Conservation (phyloP, 1,140 invertebrate species). For the Bemisia tabaci region DNA sequence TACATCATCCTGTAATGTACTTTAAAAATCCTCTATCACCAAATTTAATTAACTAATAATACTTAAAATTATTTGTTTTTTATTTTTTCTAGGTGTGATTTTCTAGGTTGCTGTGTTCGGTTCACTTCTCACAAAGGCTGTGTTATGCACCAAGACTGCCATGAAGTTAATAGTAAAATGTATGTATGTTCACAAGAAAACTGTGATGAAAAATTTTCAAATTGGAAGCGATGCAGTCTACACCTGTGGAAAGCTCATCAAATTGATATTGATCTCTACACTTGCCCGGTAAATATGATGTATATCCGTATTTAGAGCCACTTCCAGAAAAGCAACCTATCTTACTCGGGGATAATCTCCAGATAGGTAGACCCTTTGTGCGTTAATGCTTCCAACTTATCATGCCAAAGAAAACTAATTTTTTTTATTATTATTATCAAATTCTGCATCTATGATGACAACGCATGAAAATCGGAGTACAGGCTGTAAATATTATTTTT, state of each 20-base stretch:
- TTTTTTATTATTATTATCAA: no score
- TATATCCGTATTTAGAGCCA: background rate
- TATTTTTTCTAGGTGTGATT: background rate
- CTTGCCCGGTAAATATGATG: slow-evolving; percentile 42
- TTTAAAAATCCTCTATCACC: no score
- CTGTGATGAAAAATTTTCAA: slow-evolving; percentile 15
- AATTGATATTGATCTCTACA: slow-evolving; percentile 57
- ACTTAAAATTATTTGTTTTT: background rate
- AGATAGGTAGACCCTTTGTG: no score
- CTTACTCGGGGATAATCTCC: no score
- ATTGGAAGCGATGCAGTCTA: slow-evolving; percentile 27
- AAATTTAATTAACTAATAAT: no score
- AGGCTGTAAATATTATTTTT: no score
- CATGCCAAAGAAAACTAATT: no score
- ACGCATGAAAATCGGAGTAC: no score
- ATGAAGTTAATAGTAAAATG: slow-evolving; percentile 11
- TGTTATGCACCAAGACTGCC: slow-evolving; percentile 15
- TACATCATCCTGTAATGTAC: no score
- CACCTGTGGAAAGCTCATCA: slow-evolving; percentile 63
- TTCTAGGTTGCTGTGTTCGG: background rate
- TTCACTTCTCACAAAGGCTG: background rate
- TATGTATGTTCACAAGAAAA: slow-evolving; percentile 18
- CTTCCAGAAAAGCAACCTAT: no score
- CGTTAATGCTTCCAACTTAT: no score
- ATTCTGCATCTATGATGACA: no score